A percentile compares a stretch with the other conserved stretches of the same genome.
phyloP scores from a whole-genome alignment of 2,888 invertebrate species.

The Elegia similella region DNA sequence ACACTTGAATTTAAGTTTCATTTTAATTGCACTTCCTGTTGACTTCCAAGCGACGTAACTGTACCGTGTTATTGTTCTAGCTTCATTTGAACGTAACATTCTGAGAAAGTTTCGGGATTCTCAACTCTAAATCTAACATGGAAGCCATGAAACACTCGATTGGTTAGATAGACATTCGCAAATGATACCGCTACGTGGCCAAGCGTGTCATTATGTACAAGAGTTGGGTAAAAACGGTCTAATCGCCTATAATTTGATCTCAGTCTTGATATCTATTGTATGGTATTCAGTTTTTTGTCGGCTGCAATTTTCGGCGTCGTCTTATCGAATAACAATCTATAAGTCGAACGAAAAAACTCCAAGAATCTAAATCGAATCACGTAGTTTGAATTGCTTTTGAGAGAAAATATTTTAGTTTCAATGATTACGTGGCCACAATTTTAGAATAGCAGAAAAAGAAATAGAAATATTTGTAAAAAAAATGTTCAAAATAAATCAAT shows the following conservation, averaged over 20 bases:
- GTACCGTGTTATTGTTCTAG: constrained; percentile 41
- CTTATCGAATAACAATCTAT: constrained; percentile 49
- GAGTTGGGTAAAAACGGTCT: constrained; percentile 31
- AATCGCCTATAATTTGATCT: constrained; percentile 51
- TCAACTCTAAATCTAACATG: constrained; percentile 31
- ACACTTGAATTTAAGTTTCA: constrained; percentile 38
- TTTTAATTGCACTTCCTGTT: constrained; percentile 42
- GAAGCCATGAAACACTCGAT: constrained; percentile 20
- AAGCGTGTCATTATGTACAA: constrained; percentile 36
- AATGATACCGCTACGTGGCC: constrained; percentile 42
- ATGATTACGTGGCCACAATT: background rate
- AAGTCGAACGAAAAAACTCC: constrained; percentile 47
- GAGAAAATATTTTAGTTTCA: background rate
- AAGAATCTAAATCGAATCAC: constrained; percentile 70
- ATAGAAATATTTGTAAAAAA: background rate
- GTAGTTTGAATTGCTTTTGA: constrained; percentile 57
- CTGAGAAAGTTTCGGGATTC: constrained; percentile 29
- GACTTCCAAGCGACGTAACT: constrained; percentile 43
- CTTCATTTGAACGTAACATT: constrained; percentile 1
- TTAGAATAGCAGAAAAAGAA: background rate
- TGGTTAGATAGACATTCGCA: constrained; percentile 32
- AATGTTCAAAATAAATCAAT: background rate
- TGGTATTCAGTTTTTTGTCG: constrained; percentile 45
- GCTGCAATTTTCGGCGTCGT: constrained; percentile 44
- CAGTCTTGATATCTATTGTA: constrained; percentile 54